Evolutionary conservation across 1,140 invertebrate genomes (phyloP).

Genomic region (Scaptomyza pallida): DNA sequence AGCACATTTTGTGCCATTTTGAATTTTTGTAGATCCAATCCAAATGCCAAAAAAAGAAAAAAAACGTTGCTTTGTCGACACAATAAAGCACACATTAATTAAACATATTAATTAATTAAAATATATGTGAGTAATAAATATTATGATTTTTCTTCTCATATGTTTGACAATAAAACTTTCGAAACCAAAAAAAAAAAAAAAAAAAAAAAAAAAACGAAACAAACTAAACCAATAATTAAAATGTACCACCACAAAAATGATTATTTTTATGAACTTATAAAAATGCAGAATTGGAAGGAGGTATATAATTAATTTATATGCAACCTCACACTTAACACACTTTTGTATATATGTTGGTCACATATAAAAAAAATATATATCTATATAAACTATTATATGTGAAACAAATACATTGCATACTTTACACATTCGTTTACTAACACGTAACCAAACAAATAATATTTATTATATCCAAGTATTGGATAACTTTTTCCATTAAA

Average conservation of each 20-base stretch:
- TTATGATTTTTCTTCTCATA: constrained; percentile 79
- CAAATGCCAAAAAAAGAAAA: neutral
- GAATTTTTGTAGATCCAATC: constrained; percentile 8
- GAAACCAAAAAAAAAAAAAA: constrained; percentile 51
- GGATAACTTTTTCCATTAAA: constrained; percentile 30
- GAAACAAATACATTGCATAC: constrained; percentile 37
- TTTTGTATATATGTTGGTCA: constrained; percentile 68
- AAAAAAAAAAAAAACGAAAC: constrained; percentile 53
- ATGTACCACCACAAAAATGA: constrained; percentile 45
- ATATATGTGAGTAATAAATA: constrained; percentile 74
- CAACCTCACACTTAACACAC: constrained; percentile 67
- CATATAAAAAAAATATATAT: constrained; percentile 36
- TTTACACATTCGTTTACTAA: constrained; percentile 23
- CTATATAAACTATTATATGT: constrained; percentile 49
- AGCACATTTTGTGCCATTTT: neutral
- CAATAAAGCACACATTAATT: constrained; percentile 21
- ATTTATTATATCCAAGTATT: constrained; percentile 22
- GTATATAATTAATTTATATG: constrained; percentile 82
- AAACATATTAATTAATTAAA: constrained; percentile 43
- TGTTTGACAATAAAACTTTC: constrained; percentile 60
- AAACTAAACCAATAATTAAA: constrained; percentile 43
- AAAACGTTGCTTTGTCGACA: neutral
- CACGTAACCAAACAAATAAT: constrained; percentile 17
- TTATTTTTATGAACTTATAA: constrained; percentile 45
- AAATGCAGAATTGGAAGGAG: constrained; percentile 84